Conservation (phyloP, 2,888 invertebrate species). For the Bellardia bayeri region DNA sequence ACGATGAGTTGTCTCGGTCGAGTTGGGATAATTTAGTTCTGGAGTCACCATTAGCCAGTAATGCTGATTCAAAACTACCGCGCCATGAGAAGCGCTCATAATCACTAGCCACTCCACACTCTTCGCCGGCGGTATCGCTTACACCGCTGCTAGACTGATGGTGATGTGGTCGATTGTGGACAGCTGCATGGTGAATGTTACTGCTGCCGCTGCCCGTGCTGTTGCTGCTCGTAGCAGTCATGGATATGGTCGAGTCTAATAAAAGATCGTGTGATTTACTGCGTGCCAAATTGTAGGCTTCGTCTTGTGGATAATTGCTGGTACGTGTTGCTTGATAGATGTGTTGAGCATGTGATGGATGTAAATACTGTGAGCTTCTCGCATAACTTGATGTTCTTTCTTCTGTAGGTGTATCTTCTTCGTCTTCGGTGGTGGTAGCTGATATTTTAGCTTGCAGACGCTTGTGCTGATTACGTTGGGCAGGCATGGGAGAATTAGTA, state of each 20-base stretch:
- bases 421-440: conserved; percentile 83
- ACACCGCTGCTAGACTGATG: conserved; percentile 85
- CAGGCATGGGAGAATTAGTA: conserved; percentile 87
- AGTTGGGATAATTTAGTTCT: conserved; percentile 89
- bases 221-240: conserved; percentile 67
- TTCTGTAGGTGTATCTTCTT: conserved; percentile 81
- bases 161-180: conserved; percentile 80
- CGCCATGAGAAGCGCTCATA: conserved; percentile 96
- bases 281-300: conserved; percentile 86
- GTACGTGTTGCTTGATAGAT: conserved; percentile 73
- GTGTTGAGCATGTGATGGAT: conserved; percentile 76
- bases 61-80: conserved; percentile 96
- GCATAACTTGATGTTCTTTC: conserved; percentile 46
- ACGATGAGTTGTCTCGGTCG: conserved; percentile 88
- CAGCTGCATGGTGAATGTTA: conserved; percentile 51
- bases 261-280: conserved; percentile 93
- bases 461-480: conserved; percentile 86
- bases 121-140: conserved; percentile 86
- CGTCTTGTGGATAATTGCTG: conserved; percentile 72
- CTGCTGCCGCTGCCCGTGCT: conserved; percentile 66
- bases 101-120: conserved; percentile 91
- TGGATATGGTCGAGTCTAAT: conserved; percentile 85
- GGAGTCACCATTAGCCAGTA: conserved; percentile 92
- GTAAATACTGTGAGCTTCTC: conserved; percentile 79
- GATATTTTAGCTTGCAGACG: conserved; percentile 86